A percentile compares a stretch with the other conserved stretches of the same genome.
phyloP scores from a whole-genome alignment of 1,140 invertebrate species.

The Heterodera carotae region DNA sequence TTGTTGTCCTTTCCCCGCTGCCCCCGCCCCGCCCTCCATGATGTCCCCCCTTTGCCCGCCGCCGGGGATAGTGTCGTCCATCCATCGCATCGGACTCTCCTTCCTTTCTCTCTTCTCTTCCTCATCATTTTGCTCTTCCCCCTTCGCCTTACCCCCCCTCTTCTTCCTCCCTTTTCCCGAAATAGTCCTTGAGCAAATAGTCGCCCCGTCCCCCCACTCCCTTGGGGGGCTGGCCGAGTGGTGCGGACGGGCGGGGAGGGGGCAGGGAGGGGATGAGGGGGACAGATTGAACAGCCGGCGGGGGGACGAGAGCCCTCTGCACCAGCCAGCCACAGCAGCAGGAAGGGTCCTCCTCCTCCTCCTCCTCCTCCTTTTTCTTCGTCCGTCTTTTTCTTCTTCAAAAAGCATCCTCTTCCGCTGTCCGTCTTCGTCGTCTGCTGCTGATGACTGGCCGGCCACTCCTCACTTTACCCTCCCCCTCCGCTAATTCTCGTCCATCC shows the following conservation, averaged over 20 bases:
- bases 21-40: too few relatives aligned
- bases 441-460: not conserved
- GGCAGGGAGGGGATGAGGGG: too few relatives aligned
- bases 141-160: too few relatives aligned
- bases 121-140: not conserved
- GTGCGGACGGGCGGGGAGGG: too few relatives aligned
- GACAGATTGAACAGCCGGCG: conserved; percentile 1
- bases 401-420: not conserved
- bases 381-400: not conserved
- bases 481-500: too few relatives aligned
- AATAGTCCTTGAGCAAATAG: not conserved
- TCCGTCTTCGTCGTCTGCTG: not conserved
- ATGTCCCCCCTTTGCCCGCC: not conserved
- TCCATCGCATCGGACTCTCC: not conserved
- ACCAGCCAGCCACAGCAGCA: too few relatives aligned
- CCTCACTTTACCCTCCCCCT: too few relatives aligned
- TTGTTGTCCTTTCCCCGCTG: not conserved
- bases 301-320: not conserved
- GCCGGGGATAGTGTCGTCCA: too few relatives aligned
- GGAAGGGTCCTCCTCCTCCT: not conserved
- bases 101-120: not conserved
- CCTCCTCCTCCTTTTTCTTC: not conserved
- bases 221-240: not conserved
- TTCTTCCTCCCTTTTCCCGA: not conserved
- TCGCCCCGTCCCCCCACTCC: not conserved